Evolutionary conservation across 2,888 invertebrate species (phyloP).

Genomic region (Iphiclides podalirius): DNA sequence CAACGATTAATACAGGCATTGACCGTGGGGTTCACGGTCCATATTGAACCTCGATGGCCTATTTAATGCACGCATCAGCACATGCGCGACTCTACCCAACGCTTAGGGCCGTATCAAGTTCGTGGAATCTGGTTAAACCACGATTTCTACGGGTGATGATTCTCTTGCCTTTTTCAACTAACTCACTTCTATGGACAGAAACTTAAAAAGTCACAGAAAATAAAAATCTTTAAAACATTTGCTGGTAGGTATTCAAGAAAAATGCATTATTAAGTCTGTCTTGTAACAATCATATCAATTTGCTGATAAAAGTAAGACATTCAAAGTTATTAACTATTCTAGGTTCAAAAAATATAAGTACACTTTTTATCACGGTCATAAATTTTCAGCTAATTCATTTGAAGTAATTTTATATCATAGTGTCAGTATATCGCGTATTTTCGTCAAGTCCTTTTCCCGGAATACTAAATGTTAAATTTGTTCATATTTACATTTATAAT

Average conservation of each 20-base stretch:
- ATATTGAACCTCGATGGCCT: no score
- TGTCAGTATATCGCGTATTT: not conserved
- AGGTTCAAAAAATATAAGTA: not conserved
- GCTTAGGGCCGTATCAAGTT: no score
- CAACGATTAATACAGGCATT: no score
- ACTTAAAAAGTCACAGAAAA: no score
- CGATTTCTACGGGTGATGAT: no score
- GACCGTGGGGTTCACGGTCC: no score
- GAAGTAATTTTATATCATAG: not conserved
- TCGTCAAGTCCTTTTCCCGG: not conserved
- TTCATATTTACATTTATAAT: not conserved
- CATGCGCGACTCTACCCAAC: no score
- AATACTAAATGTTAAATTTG: conserved; percentile 3
- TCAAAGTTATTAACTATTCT: not conserved
- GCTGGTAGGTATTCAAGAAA: conserved; percentile 4
- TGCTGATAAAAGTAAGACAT: conserved; percentile 11
- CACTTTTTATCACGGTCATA: conserved; percentile 6
- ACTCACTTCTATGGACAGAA: no score
- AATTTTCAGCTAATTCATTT: not conserved
- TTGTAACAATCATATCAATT: conserved; percentile 1
- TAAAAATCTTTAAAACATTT: no score
- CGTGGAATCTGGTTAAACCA: no score
- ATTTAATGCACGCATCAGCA: no score
- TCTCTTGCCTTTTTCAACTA: no score
- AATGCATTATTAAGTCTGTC: conserved; percentile 11